Conservation (phyloP, 2,888 invertebrate genomes). For the Balanococcus diminutus region DNA sequence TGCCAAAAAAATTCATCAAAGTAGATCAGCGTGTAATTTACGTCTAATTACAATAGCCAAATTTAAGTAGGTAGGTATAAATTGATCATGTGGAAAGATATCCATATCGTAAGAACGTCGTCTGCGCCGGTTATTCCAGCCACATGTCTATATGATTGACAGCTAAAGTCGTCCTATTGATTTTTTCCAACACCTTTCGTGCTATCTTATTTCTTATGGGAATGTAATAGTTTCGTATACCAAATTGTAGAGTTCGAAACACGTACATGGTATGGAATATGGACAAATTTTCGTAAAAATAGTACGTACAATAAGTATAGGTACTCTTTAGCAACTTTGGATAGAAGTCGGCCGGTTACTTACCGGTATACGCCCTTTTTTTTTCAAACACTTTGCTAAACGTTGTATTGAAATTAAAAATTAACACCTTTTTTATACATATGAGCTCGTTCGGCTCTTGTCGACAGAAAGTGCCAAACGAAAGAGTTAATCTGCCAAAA, state of each 20-base stretch:
- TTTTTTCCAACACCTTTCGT: not conserved
- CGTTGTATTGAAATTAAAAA: not conserved
- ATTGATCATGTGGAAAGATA: slow-evolving; percentile 25
- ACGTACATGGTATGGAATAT: not conserved
- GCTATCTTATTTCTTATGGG: not conserved
- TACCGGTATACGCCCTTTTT: not conserved
- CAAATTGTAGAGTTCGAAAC: not conserved
- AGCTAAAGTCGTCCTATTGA: slow-evolving; percentile 13
- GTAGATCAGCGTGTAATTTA: not conserved
- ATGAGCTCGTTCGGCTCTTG: not conserved
- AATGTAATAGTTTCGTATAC: not conserved
- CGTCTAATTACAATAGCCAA: not conserved
- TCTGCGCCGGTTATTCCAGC: not conserved
- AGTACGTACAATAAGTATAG: not conserved
- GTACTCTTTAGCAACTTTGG: not conserved
- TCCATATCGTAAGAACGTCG: not conserved
- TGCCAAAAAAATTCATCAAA: not conserved
- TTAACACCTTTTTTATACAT: not conserved
- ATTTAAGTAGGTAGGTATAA: not conserved
- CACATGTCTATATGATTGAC: not conserved
- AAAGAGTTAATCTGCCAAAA: not conserved
- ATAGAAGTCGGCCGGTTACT: not conserved
- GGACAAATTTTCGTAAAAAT: not conserved
- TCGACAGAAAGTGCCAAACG: not conserved
- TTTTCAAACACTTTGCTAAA: not conserved